Evolutionary conservation across 2,113 vertebrate genomes (phyloP), one percentile per base, ranked within the genome.

Genomic region (Euleptes europaea): DNA sequence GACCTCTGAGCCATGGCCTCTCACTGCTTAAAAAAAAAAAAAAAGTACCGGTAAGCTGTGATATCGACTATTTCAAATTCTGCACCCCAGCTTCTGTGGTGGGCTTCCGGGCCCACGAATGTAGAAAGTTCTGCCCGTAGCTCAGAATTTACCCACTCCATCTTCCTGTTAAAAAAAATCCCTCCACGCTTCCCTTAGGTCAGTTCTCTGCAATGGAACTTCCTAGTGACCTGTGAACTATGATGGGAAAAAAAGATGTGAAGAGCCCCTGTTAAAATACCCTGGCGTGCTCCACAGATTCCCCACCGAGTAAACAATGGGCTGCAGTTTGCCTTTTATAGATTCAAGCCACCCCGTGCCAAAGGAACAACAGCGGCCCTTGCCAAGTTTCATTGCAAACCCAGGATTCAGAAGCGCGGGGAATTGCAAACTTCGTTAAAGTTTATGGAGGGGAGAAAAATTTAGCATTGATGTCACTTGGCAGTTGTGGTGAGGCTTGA

Each of bases 271-370:
- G 89, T 93, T 95, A 89, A 95, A 94, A 95, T 86, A 88, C 94
- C 90, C 91, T 80, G 79, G 92, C 92, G 95, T 89, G 89, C 88
- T 93, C 91, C 86, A 76, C 76, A 91, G 91, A 93, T 94, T 95
- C 95, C 93, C 88, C 86, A 93, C 89, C 42, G 92, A 92, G 93
- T 95, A 96, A 95, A 95, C 92, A 95, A 28, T 93, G 94, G 88
- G 91, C 88, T 86, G 94, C 90, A 94, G 92, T 92, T 93, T 95
- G 91, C 95, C 95, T 96, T 97, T 96, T 96, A 95, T 95, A 96
- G 95, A 91, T 42, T 82, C 38, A 91, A 86, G 84, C 78, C 83
- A 90, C 93, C 86, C 80, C 85, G 65, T 85, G 88, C 91, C 91
- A 91, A 87, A 90, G 82, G 86, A 70, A 2, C 89, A 88, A 83